Conservation (phyloP, 2,113 vertebrate genomes). For the Brienomyrus brachyistius region DNA sequence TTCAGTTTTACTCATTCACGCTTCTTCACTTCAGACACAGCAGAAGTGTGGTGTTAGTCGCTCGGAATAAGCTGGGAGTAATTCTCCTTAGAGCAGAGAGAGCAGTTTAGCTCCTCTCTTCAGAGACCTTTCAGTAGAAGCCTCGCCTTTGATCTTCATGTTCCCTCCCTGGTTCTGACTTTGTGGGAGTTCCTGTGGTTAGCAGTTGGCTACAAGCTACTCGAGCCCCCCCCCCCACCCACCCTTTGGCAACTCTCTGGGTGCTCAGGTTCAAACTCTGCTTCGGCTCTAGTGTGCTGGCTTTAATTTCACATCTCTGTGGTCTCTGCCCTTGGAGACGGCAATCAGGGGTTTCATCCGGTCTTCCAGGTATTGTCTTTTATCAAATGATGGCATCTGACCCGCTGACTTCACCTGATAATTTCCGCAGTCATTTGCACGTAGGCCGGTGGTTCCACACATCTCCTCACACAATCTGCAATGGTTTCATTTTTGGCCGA, state of each 20-base stretch:
- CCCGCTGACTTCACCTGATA: not conserved
- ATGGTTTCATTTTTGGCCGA: not conserved
- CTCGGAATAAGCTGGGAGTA: not conserved
- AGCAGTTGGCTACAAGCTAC: not conserved
- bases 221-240: not conserved
- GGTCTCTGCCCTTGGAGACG: not conserved
- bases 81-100: not conserved
- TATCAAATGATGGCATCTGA: not conserved
- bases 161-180: not conserved
- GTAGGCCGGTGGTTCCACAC: not conserved
- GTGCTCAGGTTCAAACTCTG: not conserved
- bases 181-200: not conserved
- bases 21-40: too few relatives aligned
- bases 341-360: not conserved
- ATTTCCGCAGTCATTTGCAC: not conserved
- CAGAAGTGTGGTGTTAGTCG: not conserved
- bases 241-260: not conserved
- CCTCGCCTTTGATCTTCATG: not conserved
- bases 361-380: not conserved
- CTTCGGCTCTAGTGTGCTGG: not conserved
- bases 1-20: not conserved
- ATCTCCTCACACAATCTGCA: not conserved
- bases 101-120: not conserved
- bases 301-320: not conserved
- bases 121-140: not conserved